A percentile compares a stretch with the other conserved stretches of the same genome.
These are phyloP conservation scores for Alethe diademata DNA, from an alignment of 2,113 vertebrate species.

Conservation along the genomic window DNA sequence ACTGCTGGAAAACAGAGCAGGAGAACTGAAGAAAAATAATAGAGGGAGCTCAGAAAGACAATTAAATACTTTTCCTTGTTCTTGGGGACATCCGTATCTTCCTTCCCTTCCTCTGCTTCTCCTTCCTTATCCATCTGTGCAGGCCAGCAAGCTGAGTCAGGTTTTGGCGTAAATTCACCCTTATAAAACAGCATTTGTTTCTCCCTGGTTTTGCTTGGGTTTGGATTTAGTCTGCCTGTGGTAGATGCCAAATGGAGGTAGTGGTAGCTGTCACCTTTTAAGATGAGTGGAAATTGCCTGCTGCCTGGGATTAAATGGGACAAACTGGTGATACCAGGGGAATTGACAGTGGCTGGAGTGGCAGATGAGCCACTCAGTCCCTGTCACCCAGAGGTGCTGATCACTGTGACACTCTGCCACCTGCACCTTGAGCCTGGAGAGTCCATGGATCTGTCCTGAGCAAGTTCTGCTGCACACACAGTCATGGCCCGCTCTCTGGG, in stretches of 20 bases:
- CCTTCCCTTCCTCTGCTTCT: neutral
- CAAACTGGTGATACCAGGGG: neutral
- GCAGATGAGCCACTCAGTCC: neutral
- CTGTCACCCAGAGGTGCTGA: neutral
- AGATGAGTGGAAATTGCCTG: neutral
- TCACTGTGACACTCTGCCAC: neutral
- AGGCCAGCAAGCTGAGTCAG: neutral
- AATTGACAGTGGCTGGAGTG: neutral
- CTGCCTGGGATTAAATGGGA: neutral
- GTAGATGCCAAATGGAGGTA: neutral
- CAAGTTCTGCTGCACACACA: neutral
- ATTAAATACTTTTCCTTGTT: neutral
- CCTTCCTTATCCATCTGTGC: neutral
- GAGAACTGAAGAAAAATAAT: neutral
- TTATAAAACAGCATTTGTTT: neutral
- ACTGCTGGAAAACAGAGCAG: neutral
- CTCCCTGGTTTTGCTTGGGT: neutral
- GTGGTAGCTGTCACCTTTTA: neutral
- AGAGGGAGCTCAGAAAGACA: neutral
- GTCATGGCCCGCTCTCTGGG: neutral
- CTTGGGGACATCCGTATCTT: neutral
- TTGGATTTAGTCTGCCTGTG: neutral
- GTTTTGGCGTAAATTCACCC: neutral
- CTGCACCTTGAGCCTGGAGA: neutral
- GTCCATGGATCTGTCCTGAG: accelerated